phyloP scores from a whole-genome alignment of 1,140 invertebrate genomes.

The Leguminivora glycinivorella region DNA sequence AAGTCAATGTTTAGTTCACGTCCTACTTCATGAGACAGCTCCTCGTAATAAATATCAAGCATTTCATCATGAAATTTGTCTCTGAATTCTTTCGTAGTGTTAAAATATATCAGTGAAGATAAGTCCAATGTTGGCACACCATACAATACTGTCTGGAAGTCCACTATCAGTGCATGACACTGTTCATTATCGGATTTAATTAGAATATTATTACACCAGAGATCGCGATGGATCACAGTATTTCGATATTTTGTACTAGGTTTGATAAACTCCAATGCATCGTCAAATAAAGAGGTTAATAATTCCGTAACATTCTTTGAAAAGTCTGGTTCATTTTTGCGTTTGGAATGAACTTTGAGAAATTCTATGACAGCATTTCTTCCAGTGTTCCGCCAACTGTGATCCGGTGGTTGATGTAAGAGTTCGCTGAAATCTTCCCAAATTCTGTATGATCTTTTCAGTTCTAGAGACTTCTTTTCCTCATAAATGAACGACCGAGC shows the following conservation, averaged over 20 bases:
- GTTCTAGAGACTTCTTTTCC: constrained; percentile 52
- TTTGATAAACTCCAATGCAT: constrained; percentile 67
- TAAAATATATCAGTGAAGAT: constrained; percentile 76
- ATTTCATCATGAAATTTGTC: constrained; percentile 54
- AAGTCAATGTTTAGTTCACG: constrained; percentile 52
- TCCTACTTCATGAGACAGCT: constrained; percentile 62
- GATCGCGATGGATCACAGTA: constrained; percentile 80
- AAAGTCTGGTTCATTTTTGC: constrained; percentile 48
- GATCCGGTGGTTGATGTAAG: constrained; percentile 51
- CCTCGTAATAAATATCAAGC: constrained; percentile 70
- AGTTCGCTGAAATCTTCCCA: constrained; percentile 78
- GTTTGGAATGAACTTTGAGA: constrained; percentile 66
- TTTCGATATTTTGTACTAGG: constrained; percentile 78
- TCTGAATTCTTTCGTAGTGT: constrained; percentile 70
- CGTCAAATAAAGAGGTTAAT: constrained; percentile 61
- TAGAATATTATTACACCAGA: constrained; percentile 83
- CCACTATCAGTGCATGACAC: constrained; percentile 79
- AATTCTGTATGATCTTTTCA: constrained; percentile 70
- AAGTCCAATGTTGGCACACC: constrained; percentile 76
- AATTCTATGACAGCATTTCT: constrained; percentile 69
- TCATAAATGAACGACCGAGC: constrained; percentile 79
- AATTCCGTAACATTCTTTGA: constrained; percentile 37
- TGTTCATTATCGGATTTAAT: constrained; percentile 70
- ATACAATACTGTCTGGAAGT: constrained; percentile 82
- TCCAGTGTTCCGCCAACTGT: constrained; percentile 68